Conservation (phyloP, 2,797 vertebrate genomes). For the Chromis chromis region DNA sequence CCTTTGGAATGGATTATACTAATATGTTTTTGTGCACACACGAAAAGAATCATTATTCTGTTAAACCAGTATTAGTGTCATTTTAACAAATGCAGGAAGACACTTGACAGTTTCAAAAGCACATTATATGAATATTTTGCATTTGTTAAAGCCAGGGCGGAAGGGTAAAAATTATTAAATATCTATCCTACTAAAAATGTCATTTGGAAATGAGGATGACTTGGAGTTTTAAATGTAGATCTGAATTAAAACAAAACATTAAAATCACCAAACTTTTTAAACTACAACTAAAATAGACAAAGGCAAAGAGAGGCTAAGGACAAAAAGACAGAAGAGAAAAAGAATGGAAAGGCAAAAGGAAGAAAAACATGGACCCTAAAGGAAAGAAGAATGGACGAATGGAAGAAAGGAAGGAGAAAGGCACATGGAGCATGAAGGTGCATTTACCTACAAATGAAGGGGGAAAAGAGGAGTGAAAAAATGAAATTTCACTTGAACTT, state of each 20-base stretch:
- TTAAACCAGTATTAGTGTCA: not conserved
- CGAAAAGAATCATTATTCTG: slow-evolving; percentile 17
- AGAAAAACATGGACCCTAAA: no score
- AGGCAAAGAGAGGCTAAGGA: not conserved
- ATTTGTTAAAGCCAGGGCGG: slow-evolving; percentile 4
- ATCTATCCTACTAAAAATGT: not conserved
- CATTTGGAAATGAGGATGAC: slow-evolving; percentile 3
- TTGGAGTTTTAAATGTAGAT: slow-evolving; percentile 10
- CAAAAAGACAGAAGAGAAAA: not conserved
- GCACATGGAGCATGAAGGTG: not conserved
- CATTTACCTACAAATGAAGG: slow-evolving; percentile 9
- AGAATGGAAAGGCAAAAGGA: not conserved
- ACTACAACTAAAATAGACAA: not conserved
- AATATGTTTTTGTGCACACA: slow-evolving; percentile 17
- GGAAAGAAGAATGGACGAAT: not conserved
- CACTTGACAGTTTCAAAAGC: slow-evolving; percentile 22
- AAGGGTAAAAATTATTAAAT: slow-evolving; percentile 1
- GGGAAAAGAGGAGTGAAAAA: not conserved
- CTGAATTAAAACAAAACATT: not conserved
- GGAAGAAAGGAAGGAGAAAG: not conserved
- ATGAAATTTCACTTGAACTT: not conserved
- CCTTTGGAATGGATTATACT: slow-evolving; percentile 40
- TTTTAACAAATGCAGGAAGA: slow-evolving; percentile 12
- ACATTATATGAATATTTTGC: not conserved
- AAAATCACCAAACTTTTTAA: not conserved